Percentiles rank a stretch among this genome's conserved stretches.
phyloP scores from a whole-genome alignment of 2,888 invertebrate genomes.

The Aporophyla nigra region DNA sequence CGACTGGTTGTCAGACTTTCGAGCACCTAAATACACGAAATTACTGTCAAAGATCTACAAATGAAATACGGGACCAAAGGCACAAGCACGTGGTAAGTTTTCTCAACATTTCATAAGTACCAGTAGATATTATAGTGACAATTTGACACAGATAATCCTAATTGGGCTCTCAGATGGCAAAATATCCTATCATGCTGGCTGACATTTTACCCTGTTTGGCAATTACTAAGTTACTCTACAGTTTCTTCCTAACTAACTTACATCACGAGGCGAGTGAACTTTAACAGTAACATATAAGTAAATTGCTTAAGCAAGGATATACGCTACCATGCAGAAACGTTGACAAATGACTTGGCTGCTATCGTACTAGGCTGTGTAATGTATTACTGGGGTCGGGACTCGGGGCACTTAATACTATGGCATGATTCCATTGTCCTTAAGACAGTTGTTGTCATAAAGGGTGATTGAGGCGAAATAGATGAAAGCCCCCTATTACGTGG shows the following conservation, averaged over 20 bases:
- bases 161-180: neutral
- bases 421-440: slow-evolving; percentile 11
- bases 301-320: slow-evolving; percentile 38
- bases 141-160: neutral
- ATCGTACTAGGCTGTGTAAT: neutral
- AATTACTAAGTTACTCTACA: slow-evolving; percentile 16
- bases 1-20: neutral
- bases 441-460: slow-evolving; percentile 17
- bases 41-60: neutral
- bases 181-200: slow-evolving; percentile 9
- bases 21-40: neutral
- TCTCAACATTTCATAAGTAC: neutral
- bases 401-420: slow-evolving; percentile 8
- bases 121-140: neutral
- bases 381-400: neutral
- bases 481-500: neutral
- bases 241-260: neutral
- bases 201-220: slow-evolving; percentile 1
- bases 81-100: neutral
- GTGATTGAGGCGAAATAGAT: neutral
- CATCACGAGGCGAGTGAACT: slow-evolving; percentile 38
- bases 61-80: neutral
- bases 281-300: slow-evolving; percentile 24
- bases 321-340: slow-evolving; percentile 15
- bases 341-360: slow-evolving; percentile 28